phyloP scores from a whole-genome alignment of 2,113 vertebrate genomes.

The Vanacampus margaritifer region DNA sequence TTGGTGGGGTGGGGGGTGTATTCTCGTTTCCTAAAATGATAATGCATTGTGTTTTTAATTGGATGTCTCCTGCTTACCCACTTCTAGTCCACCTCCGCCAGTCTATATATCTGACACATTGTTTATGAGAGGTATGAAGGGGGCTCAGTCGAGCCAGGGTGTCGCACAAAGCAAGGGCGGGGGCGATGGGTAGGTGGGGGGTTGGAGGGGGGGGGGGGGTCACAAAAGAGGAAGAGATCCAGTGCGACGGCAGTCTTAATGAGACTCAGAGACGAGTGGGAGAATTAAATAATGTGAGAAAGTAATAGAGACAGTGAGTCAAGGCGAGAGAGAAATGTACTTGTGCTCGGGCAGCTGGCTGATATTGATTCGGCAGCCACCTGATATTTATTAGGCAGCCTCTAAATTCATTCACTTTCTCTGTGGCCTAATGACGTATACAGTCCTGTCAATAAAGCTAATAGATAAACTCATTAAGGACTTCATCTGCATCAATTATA shows the following conservation, averaged over 20 bases:
- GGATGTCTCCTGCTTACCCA: slow-evolving; percentile 47
- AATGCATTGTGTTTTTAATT: slow-evolving; percentile 71
- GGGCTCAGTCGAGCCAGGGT: slow-evolving; percentile 21
- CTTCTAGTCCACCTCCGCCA: slow-evolving; percentile 8
- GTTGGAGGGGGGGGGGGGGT: slow-evolving; percentile 10
- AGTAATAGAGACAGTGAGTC: slow-evolving; percentile 34
- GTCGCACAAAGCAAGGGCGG: slow-evolving; percentile 16
- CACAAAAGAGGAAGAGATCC: slow-evolving; percentile 19
- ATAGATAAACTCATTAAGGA: background rate
- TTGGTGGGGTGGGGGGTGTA: background rate
- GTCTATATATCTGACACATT: slow-evolving; percentile 54
- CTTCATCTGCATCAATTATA: background rate
- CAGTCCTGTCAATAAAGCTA: slow-evolving; percentile 1
- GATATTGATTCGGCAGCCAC: slow-evolving; percentile 28
- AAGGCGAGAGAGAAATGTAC: slow-evolving; percentile 15
- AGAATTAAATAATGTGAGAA: slow-evolving; percentile 47
- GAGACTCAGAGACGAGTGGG: slow-evolving; percentile 48
- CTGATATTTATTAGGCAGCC: slow-evolving; percentile 16
- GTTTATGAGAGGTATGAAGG: slow-evolving; percentile 45
- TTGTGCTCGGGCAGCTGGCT: slow-evolving; percentile 8
- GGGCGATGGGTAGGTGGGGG: too few species aligned
- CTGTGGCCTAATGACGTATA: slow-evolving; percentile 3
- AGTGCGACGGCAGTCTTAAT: slow-evolving; percentile 56
- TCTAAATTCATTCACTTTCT: slow-evolving; percentile 1
- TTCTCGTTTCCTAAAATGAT: slow-evolving; percentile 47